These are phyloP conservation scores for Echinometra lucunter DNA, from an alignment of 53 echinoderm and acorn worm genomes.

Conservation along the genomic window DNA sequence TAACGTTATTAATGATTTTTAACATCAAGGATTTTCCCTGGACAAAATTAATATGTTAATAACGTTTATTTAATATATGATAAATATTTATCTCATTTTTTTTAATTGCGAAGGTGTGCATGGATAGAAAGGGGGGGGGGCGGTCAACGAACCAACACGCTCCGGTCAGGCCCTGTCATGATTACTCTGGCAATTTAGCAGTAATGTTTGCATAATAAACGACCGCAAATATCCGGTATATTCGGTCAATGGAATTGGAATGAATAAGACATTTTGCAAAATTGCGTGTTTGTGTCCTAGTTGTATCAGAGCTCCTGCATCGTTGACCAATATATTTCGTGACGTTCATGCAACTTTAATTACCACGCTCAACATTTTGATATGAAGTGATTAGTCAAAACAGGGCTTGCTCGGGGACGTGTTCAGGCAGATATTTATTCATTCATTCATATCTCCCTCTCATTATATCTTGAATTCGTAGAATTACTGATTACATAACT, in stretches of 20 bases:
- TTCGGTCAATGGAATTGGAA: neutral
- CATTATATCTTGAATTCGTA: neutral
- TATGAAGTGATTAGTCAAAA: neutral
- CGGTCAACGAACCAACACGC: too few species aligned
- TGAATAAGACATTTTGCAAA: neutral
- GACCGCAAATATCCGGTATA: neutral
- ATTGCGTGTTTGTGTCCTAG: neutral
- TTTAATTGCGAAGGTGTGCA: too few species aligned
- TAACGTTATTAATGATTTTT: too few species aligned
- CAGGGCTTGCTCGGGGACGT: neutral
- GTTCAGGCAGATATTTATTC: neutral
- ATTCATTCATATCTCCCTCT: neutral
- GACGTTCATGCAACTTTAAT: neutral
- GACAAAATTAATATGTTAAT: too few species aligned
- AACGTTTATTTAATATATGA: too few species aligned
- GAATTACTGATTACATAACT: neutral
- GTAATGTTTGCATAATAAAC: neutral
- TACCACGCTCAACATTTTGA: neutral
- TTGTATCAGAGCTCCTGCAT: neutral
- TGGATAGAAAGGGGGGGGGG: too few species aligned
- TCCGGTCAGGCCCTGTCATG: neutral
- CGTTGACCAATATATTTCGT: conserved; percentile 8
- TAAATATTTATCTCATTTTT: too few species aligned
- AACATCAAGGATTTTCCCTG: too few species aligned
- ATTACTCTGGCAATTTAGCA: neutral